These are phyloP conservation scores for Mastacembelus armatus DNA, from an alignment of 2,797 vertebrate genomes.

Conservation along the genomic window DNA sequence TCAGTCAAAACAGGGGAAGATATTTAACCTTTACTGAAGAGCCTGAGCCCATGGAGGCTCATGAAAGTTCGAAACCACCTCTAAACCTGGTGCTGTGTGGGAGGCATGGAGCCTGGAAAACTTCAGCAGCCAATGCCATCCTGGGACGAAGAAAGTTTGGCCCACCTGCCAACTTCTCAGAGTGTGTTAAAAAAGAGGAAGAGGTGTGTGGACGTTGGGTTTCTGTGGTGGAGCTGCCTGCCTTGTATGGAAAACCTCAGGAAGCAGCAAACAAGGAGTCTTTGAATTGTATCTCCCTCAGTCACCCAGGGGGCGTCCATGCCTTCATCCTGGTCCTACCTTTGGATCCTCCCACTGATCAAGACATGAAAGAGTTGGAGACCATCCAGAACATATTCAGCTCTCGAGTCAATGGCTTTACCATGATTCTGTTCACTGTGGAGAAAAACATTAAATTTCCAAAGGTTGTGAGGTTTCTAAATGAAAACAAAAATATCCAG, in stretches of 20 bases:
- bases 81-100: constrained; percentile 54
- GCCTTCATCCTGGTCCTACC: no score
- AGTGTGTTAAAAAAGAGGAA: constrained; percentile 10
- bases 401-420: constrained; percentile 4
- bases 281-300: constrained; percentile 2
- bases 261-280: background rate
- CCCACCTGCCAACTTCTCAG: background rate
- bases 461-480: background rate
- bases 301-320: constrained; percentile 40
- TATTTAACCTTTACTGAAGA: constrained; percentile 31
- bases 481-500: constrained; percentile 14
- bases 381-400: constrained; percentile 46
- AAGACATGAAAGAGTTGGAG: constrained; percentile 58
- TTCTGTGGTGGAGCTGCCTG: constrained; percentile 45
- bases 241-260: no score
- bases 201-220: constrained; percentile 15
- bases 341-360: no score
- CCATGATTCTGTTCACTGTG: constrained; percentile 49
- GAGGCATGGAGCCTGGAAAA: constrained; percentile 3
- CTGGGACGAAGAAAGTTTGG: constrained; percentile 1
- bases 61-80: background rate
- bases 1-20: background rate
- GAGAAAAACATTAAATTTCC: background rate
- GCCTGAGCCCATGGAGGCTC: background rate
- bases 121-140: background rate